phyloP scores from a whole-genome alignment of 2,888 invertebrate genomes.

The Rhaphigaster nebulosa region DNA sequence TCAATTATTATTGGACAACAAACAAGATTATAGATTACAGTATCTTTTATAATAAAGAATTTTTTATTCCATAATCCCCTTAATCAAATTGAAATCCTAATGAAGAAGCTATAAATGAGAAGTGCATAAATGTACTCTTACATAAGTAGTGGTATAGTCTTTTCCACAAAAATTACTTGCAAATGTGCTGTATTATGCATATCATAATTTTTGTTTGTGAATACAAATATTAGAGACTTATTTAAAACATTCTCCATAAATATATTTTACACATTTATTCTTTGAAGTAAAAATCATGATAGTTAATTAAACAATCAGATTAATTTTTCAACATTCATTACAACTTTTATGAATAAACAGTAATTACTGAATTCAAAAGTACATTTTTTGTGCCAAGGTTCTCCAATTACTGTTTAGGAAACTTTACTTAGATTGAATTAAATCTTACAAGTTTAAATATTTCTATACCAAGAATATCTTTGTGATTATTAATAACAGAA shows the following conservation, averaged over 20 bases:
- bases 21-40: neutral
- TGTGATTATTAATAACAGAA: neutral
- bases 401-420: neutral
- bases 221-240: neutral
- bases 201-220: neutral
- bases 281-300: neutral
- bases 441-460: neutral
- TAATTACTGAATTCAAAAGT: neutral
- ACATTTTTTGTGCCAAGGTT: neutral
- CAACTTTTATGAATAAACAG: neutral
- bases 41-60: neutral
- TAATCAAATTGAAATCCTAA: neutral
- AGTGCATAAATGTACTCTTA: neutral
- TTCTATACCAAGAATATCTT: neutral
- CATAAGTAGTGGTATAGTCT: neutral
- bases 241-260: neutral
- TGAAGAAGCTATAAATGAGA: neutral
- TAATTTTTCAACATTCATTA: neutral
- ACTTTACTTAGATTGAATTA: neutral
- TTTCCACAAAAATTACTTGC: neutral
- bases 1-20: neutral
- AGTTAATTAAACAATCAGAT: neutral
- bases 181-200: neutral
- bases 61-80: neutral
- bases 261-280: neutral